Evolutionary conservation across 2,113 vertebrate genomes (phyloP).

Genomic region (Sorex araneus): DNA sequence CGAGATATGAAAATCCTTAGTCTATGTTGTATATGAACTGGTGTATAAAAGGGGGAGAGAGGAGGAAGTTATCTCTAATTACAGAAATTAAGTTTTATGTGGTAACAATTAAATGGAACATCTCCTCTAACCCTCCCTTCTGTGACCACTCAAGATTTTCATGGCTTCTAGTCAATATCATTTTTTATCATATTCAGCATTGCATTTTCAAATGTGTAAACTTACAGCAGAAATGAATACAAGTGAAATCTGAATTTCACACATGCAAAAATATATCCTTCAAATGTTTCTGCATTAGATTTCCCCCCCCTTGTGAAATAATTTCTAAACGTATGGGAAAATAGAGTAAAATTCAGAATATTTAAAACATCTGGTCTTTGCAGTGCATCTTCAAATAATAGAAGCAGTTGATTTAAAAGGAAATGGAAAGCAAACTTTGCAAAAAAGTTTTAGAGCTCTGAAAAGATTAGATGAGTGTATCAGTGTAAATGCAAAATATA

Average conservation of each 20-base stretch:
- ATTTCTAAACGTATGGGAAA: background rate
- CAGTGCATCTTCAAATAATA: slow-evolving; percentile 53
- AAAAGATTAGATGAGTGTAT: background rate
- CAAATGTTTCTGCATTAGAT: slow-evolving; percentile 34
- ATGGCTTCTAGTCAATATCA: slow-evolving; percentile 28
- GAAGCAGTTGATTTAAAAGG: slow-evolving; percentile 58
- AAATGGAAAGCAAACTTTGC: slow-evolving; percentile 50
- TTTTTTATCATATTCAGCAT: slow-evolving; percentile 18
- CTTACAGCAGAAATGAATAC: slow-evolving; percentile 54
- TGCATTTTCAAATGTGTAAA: slow-evolving; percentile 58
- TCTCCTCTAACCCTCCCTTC: background rate
- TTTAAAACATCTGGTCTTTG: slow-evolving; percentile 66
- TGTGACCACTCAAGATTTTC: background rate
- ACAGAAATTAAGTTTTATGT: background rate
- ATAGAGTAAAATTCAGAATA: slow-evolving; percentile 54
- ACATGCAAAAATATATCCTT: slow-evolving; percentile 47
- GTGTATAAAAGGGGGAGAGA: background rate
- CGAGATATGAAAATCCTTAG: background rate
- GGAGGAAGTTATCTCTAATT: background rate
- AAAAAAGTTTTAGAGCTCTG: background rate
- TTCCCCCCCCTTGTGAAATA: slow-evolving; percentile 31
- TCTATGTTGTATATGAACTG: background rate
- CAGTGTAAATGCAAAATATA: background rate
- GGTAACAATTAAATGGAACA: background rate
- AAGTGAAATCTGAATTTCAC: slow-evolving; percentile 63